Evolutionary conservation across 2,797 vertebrate species (phyloP).

Genomic region (Sorex maritimensis): DNA sequence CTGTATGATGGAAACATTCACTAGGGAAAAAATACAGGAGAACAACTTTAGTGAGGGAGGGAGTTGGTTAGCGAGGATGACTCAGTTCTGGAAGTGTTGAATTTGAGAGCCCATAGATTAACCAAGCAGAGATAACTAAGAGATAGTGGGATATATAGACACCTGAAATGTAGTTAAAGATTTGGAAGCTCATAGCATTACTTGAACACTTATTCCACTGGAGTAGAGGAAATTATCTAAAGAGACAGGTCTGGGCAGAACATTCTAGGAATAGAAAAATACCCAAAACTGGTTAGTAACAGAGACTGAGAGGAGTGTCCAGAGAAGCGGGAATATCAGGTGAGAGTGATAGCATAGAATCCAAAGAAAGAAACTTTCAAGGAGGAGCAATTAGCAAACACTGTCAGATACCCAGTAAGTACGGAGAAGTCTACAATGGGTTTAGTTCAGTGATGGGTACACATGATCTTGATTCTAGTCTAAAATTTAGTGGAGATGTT

Average conservation of each 20-base stretch:
- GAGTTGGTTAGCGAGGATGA: background rate
- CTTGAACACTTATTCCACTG: background rate
- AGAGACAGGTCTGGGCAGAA: background rate
- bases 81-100: conserved; percentile 45
- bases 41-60: background rate
- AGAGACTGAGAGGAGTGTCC: background rate
- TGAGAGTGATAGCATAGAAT: background rate
- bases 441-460: background rate
- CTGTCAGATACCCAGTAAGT: background rate
- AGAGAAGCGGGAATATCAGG: background rate
- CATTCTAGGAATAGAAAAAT: background rate
- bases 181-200: background rate
- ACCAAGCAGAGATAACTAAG: background rate
- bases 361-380: background rate
- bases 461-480: background rate
- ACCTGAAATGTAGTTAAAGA: background rate
- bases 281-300: background rate
- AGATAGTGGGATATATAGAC: background rate
- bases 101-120: background rate
- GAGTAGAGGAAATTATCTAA: conserved; percentile 17
- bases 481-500: background rate
- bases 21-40: conserved; percentile 11
- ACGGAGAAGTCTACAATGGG: background rate
- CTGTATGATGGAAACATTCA: background rate
- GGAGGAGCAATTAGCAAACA: background rate